phyloP scores from a whole-genome alignment of 2,113 vertebrate species.

The Rhabdornis inornatus region DNA sequence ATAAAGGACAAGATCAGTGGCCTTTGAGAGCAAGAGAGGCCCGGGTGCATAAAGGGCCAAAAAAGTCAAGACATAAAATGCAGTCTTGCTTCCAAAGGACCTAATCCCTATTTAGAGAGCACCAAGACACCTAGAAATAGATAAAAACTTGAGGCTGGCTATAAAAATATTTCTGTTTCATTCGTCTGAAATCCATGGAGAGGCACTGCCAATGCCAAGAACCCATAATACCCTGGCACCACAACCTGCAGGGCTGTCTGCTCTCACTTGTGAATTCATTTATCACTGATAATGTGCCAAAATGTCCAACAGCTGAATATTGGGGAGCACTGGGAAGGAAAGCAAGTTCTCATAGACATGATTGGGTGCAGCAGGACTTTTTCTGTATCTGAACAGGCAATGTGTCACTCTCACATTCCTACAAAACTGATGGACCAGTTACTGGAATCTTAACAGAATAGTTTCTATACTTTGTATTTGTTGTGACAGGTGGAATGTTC shows the following conservation, averaged over 20 bases:
- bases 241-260: background rate
- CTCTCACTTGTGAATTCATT: background rate
- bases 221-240: background rate
- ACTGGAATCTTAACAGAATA: background rate
- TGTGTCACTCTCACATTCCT: background rate
- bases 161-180: background rate
- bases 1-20: background rate
- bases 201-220: background rate
- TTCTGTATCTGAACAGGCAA: background rate
- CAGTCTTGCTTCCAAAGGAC: background rate
- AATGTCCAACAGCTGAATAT: background rate
- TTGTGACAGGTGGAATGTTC: background rate
- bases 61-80: background rate
- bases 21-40: background rate
- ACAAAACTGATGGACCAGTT: background rate
- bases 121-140: background rate
- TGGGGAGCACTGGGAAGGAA: background rate
- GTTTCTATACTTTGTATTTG: background rate
- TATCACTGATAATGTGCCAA: background rate
- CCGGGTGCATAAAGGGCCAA: background rate
- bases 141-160: background rate
- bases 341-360: background rate
- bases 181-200: background rate
- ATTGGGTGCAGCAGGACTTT: background rate
- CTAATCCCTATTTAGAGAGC: background rate